phyloP scores from a whole-genome alignment of 2,888 invertebrate genomes.

The Agriopis leucophaearia region DNA sequence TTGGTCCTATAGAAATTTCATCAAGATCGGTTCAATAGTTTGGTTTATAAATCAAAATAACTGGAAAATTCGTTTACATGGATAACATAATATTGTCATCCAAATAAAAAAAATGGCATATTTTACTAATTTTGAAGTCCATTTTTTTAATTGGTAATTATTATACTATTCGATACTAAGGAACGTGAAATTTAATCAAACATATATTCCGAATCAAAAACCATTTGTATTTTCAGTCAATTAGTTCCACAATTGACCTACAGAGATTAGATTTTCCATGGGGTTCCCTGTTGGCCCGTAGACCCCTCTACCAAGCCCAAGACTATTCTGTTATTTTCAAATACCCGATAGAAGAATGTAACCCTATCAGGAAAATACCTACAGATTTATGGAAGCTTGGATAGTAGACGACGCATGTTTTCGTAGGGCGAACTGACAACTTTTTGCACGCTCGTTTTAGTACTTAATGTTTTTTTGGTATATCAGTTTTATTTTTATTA shows the following conservation, averaged over 20 bases:
- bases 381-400: neutral
- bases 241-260: conserved; percentile 4
- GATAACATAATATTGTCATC: too few species aligned
- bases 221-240: neutral
- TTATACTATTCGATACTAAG: too few species aligned
- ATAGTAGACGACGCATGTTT: neutral
- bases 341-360: conserved; percentile 10
- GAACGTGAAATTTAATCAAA: neutral
- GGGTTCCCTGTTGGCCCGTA: too few species aligned
- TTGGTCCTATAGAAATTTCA: too few species aligned
- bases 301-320: too few species aligned
- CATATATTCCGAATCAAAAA: neutral
- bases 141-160: too few species aligned
- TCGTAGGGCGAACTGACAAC: neutral
- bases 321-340: conserved; percentile 48
- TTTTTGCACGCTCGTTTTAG: neutral
- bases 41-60: too few species aligned
- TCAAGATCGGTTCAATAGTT: too few species aligned
- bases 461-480: neutral
- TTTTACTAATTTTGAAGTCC: too few species aligned
- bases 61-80: too few species aligned
- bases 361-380: neutral
- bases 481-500: neutral
- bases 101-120: too few species aligned
- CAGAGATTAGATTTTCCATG: conserved; percentile 8